Evolutionary conservation across 2,888 invertebrate genomes (phyloP).

Genomic region (Gastracanthus pulcherrimus): DNA sequence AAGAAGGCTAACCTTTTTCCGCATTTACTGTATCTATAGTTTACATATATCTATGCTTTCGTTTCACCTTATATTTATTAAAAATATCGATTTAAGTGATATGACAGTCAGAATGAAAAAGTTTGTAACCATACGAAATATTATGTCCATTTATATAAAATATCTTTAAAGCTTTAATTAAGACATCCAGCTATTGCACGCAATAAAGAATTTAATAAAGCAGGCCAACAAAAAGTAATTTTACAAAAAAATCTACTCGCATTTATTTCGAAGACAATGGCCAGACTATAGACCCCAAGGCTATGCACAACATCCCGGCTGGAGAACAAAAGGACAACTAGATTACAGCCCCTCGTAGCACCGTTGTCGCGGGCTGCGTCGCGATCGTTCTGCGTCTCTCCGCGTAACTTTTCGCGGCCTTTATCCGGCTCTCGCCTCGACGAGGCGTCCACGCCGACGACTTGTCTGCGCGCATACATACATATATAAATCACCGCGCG

Average conservation of each 20-base stretch:
- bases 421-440: no score
- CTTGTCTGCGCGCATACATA: no score
- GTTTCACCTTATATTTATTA: no score
- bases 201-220: not conserved
- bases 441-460: no score
- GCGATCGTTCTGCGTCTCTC: slow-evolving; percentile 1
- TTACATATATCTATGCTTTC: no score
- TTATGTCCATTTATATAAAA: no score
- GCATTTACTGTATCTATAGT: no score
- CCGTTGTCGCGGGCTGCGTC: not conserved
- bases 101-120: no score
- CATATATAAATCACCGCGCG: slow-evolving; percentile 14
- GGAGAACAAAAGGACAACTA: slow-evolving; percentile 11
- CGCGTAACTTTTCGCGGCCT: slow-evolving; percentile 20
- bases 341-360: not conserved
- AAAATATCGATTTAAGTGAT: no score
- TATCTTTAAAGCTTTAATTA: not conserved
- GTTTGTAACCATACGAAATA: no score
- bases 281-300: not conserved
- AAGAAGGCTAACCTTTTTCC: no score
- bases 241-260: not conserved
- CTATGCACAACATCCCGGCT: not conserved
- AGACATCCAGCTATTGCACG: not conserved
- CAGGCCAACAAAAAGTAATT: not conserved
- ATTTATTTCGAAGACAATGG: not conserved